These are phyloP conservation scores for Parotocinclus haroldoi DNA, from an alignment of 2,797 vertebrate species.

Conservation along the genomic window DNA sequence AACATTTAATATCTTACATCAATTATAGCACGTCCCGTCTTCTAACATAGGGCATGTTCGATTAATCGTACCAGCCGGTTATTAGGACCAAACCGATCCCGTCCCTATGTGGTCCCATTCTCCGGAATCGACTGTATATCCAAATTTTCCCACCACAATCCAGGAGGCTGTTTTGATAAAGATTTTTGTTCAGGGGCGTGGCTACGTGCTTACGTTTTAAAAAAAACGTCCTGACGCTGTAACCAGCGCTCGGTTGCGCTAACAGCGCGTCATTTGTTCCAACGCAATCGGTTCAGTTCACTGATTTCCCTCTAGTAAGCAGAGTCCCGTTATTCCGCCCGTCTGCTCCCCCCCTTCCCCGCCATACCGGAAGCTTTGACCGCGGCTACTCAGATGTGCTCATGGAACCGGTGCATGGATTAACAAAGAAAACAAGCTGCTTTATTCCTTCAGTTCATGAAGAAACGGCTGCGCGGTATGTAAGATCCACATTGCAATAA, in stretches of 20 bases:
- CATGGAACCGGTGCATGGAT: constrained; percentile 49
- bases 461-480: constrained; percentile 56
- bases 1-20: too few species aligned
- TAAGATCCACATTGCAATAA: constrained; percentile 1
- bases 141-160: too few species aligned
- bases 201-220: constrained; percentile 24
- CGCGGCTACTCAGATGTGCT: constrained; percentile 13
- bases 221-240: constrained; percentile 28
- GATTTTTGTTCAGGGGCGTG: too few species aligned
- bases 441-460: constrained; percentile 3
- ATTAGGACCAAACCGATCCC: too few species aligned
- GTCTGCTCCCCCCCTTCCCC: constrained; percentile 44
- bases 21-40: too few species aligned
- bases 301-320: constrained; percentile 46
- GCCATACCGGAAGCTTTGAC: constrained; percentile 31
- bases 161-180: too few species aligned
- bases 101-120: too few species aligned
- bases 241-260: constrained; percentile 28
- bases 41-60: too few species aligned
- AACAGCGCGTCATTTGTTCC: constrained; percentile 69
- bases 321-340: constrained; percentile 44
- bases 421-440: constrained; percentile 10
- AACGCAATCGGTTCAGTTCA: constrained; percentile 64
- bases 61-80: too few species aligned
- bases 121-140: too few species aligned